Evolutionary conservation across 2,888 invertebrate genomes (phyloP), one percentile per base, ranked within the genome.

Genomic region (Darwinula stevensoni): DNA sequence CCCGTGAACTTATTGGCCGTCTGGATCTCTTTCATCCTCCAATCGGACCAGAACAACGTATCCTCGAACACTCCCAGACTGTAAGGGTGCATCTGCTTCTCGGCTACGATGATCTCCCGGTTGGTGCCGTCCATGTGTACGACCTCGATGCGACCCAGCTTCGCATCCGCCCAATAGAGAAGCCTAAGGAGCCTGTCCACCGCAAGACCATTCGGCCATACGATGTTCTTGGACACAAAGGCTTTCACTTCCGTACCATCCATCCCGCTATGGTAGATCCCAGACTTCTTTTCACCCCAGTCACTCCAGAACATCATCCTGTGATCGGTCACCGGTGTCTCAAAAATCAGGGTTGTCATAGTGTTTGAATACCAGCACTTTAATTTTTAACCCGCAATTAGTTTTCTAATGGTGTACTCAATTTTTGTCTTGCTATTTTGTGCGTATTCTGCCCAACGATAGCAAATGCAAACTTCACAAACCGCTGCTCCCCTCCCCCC

Each of bases 161-260:
- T 22, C 9, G 22, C 22, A n/a, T 22, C 22, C 9, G n/a, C 22
- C 22, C 22, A 22, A n/a, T 22, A 22, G 9, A 22, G n/a, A 22
- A 9, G 9, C 9, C n/a, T 22, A 6, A 22, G n/a, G n/a, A n/a
- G 22, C 9, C n/a, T 9, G n/a, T 22, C 22, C 6, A 22, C n/a
- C 22, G 22, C 22, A 6, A 22, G n/a, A 22, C 22, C 22, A 22
- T 22, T 22, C n/a, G 22, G 22, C 22, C 22, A 22, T 9, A n/a
- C n/a, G 6, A 22, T n/a, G 22, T 22, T n/a, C 9, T 6, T 22
- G 22, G 22, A 9, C 9, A 22, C 22, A 22, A 22, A n/a, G 22
- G 22, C 9, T 9, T 22, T 9, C 6, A 22, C 22, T 22, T 22
- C 22, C 6, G 22, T 22, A 9, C 22, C 22, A n/a, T 22, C 22